phyloP scores from a whole-genome alignment of 2,797 vertebrate species.

The Thaleichthys pacificus region DNA sequence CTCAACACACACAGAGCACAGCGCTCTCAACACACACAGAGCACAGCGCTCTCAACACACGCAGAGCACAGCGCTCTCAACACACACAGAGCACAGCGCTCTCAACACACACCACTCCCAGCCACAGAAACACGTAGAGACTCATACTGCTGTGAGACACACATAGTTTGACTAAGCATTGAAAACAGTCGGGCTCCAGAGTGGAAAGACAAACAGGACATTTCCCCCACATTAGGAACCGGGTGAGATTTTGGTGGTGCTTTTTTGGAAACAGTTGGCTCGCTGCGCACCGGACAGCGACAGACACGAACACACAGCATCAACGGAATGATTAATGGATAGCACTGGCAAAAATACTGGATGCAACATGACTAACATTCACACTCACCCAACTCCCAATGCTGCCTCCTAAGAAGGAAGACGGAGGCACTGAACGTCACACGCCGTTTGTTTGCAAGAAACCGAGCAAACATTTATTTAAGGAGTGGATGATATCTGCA shows the following conservation, averaged over 20 bases:
- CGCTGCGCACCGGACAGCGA: constrained; percentile 50
- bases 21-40: too few species aligned
- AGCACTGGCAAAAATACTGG: too few species aligned
- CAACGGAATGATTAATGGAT: too few species aligned
- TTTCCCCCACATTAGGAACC: constrained; percentile 24
- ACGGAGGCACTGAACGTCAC: constrained; percentile 25
- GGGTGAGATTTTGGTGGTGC: constrained; percentile 43
- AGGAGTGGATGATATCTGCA: constrained; percentile 67
- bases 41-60: too few species aligned
- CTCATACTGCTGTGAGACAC: too few species aligned
- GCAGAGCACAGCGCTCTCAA: too few species aligned
- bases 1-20: too few species aligned
- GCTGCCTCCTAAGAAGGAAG: constrained; percentile 7
- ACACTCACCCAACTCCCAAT: neutral
- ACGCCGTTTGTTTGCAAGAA: constrained; percentile 56
- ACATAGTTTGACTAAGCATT: neutral
- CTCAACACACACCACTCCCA: too few species aligned
- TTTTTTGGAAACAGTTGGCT: constrained; percentile 53
- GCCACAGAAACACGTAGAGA: too few species aligned
- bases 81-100: too few species aligned
- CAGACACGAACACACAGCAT: neutral
- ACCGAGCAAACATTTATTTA: constrained; percentile 67
- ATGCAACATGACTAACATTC: too few species aligned
- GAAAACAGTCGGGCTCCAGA: neutral
- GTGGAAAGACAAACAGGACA: constrained; percentile 3